Evolutionary conservation across 1,140 invertebrate species (phyloP), one percentile per base, ranked within the genome.

Genomic region (Ceratina japonica): DNA sequence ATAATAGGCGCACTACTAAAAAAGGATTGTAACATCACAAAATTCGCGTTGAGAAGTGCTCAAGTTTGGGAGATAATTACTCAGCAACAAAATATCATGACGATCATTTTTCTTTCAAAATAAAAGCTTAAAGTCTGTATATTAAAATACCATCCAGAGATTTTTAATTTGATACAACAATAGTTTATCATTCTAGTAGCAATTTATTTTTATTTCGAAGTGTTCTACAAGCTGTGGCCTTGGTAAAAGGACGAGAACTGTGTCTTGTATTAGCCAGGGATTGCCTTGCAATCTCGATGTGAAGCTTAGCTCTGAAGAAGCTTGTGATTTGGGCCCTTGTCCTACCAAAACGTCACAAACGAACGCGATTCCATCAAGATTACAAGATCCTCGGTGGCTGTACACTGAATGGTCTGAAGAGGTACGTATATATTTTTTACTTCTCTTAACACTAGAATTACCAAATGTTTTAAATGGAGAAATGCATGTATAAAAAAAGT

Each of bases 371-470:
- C 82, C 71, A 8, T 66, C 22, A 65, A 88, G 74, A 49, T 20
- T 64, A 20, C 77, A 68, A 22, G 80, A 22, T 20, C 49, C 79
- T 3, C 79, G 85, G 16, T 91, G 90, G 90, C 58, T 91, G n/a
- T 89, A 84, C 78, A 90, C 86, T 18, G 89, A 90, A 59, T 91
- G 90, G 90, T 86, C 89, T 20, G 80, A 89, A 18, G 68, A 88
- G 86, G 90, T 91, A 79, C 61, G 22, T 12, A 16, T 2, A 44
- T 7, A 77, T 77, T 72, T 12, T 56, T 54, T 2, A 61, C n/a
- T 24, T 54, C 61, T 37, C 49, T 3, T 22, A n/a, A n/a, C n/a
- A n/a, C n/a, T n/a, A n/a, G n/a, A n/a, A n/a, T n/a, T n/a, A n/a
- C n/a, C n/a, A n/a, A n/a, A n/a, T n/a, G n/a, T n/a, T n/a, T n/a